Conservation (phyloP, 1,140 invertebrate species). For the Mesaphorura yosii region DNA sequence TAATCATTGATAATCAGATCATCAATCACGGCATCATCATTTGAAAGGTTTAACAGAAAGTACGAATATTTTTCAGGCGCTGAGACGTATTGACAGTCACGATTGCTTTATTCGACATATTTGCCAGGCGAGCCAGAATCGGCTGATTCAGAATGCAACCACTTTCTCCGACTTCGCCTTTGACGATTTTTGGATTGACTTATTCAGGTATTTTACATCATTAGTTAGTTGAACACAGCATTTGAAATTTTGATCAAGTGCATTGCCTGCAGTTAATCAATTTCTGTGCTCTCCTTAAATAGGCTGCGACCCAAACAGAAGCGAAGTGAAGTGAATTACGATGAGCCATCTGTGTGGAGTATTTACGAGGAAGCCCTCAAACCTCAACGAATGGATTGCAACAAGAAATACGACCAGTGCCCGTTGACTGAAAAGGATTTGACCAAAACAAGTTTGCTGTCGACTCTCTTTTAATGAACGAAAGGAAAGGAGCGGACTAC, state of each 20-base stretch:
- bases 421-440: conserved; percentile 1
- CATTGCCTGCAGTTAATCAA: no score
- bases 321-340: no score
- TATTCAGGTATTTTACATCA: conserved; percentile 27
- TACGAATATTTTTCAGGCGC: no score
- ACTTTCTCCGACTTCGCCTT: not conserved
- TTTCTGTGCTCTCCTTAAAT: no score
- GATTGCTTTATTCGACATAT: conserved; percentile 28
- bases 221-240: not conserved
- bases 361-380: not conserved
- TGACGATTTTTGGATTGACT: conserved; percentile 12
- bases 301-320: no score
- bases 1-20: not conserved
- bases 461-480: not conserved
- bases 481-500: not conserved
- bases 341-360: conserved; percentile 1
- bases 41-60: no score
- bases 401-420: not conserved
- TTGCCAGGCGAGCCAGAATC: conserved; percentile 25
- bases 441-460: not conserved
- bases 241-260: not conserved
- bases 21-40: not conserved
- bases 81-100: conserved; percentile 25
- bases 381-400: not conserved
- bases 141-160: conserved; percentile 10